These are phyloP conservation scores for Aegithalos caudatus DNA, from an alignment of 2,113 vertebrate species.

Conservation along the genomic window DNA sequence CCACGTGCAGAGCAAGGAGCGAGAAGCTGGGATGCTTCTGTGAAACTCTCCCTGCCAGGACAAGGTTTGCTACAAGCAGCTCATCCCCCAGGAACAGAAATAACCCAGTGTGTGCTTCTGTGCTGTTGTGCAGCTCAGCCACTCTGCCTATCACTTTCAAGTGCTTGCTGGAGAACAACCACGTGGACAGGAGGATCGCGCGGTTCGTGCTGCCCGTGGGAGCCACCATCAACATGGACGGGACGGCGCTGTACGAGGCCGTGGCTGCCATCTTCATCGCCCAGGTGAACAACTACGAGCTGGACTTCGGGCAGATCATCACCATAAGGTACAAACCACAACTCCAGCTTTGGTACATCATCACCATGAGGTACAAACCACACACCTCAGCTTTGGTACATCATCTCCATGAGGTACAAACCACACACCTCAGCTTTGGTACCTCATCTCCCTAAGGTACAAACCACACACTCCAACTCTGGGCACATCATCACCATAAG, in stretches of 20 bases:
- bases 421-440: too few species aligned
- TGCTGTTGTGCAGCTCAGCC: constrained; percentile 83
- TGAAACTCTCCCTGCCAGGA: neutral
- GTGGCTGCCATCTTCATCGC: constrained; percentile 97
- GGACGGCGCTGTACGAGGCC: constrained; percentile 92
- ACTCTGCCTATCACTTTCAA: constrained; percentile 98
- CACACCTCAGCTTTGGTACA: too few species aligned
- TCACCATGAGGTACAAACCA: too few species aligned
- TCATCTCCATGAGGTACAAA: too few species aligned
- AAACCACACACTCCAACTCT: too few species aligned
- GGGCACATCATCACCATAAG: too few species aligned
- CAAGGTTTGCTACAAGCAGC: neutral
- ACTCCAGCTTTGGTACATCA: too few species aligned
- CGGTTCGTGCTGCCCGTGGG: constrained; percentile 94
- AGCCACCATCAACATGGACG: constrained; percentile 97
- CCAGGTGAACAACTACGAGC: constrained; percentile 95
- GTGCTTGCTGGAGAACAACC: constrained; percentile 98
- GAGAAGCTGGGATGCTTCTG: neutral
- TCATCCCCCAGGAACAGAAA: neutral
- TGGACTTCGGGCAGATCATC: constrained; percentile 96
- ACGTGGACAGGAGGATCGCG: constrained; percentile 92
- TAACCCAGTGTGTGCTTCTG: neutral
- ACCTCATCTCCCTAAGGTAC: too few species aligned
- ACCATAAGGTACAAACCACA: constrained; percentile 92
- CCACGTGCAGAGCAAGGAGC: rapidly evolving